Conservation (phyloP, 2,797 vertebrate genomes). For the Xiphorhynchus erythropygius region DNA sequence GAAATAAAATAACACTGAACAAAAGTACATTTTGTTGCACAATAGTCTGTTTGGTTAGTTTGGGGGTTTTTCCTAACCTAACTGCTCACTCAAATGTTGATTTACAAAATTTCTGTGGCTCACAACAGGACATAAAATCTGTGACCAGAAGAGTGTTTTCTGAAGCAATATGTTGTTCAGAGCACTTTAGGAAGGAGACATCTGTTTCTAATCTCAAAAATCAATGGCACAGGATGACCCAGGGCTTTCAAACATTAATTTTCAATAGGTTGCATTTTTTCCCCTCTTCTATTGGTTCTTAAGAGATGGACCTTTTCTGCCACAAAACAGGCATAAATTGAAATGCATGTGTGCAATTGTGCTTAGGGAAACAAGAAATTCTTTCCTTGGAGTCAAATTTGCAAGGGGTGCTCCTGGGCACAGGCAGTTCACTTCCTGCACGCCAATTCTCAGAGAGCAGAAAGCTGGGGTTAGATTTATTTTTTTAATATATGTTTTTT, state of each 20-base stretch:
- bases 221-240: background rate
- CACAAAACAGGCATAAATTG: background rate
- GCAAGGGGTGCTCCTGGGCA: background rate
- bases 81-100: background rate
- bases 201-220: slow-evolving; percentile 6
- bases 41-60: background rate
- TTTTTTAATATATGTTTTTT: background rate
- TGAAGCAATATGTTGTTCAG: background rate
- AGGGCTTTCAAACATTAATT: background rate
- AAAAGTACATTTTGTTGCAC: background rate
- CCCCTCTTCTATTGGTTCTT: fast-evolving
- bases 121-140: background rate
- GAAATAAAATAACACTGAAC: background rate
- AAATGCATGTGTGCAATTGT: background rate
- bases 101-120: background rate
- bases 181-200: background rate
- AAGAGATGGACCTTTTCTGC: background rate
- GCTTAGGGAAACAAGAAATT: background rate
- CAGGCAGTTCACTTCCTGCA: background rate
- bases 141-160: background rate
- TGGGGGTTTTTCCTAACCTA: background rate
- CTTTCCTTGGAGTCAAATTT: background rate
- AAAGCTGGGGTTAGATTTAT: background rate
- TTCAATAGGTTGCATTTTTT: background rate
- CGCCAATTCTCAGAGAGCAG: background rate